These are phyloP conservation scores for Catharus ustulatus DNA, from an alignment of 2,797 vertebrate genomes.

Conservation along the genomic window DNA sequence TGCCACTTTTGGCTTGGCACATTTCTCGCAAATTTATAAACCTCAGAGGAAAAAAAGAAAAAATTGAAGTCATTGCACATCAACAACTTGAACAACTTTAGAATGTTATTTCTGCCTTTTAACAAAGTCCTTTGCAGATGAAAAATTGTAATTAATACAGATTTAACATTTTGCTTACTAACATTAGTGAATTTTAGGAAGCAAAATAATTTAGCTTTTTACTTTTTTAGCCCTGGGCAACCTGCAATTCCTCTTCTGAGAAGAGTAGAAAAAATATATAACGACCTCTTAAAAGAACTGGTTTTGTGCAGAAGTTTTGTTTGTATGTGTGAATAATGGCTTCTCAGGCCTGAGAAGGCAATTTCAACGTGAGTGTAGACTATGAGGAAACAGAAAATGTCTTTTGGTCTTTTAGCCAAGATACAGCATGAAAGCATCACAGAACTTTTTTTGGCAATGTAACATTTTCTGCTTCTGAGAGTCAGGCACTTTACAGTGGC, in stretches of 20 bases:
- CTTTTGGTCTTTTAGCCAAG: background rate
- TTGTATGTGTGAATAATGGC: rapidly evolving
- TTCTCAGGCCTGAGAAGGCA: background rate
- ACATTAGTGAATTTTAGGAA: background rate
- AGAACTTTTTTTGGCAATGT: background rate
- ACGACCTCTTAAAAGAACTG: background rate
- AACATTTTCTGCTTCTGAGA: background rate
- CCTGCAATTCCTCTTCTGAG: background rate
- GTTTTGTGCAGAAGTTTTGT: background rate
- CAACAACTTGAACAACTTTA: background rate
- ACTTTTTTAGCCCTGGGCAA: background rate
- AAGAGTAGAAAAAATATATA: background rate
- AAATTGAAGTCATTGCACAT: background rate
- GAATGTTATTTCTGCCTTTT: background rate
- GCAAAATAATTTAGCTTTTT: background rate
- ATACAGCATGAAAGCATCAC: background rate
- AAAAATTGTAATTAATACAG: background rate
- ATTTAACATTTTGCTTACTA: background rate
- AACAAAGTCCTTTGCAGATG: background rate
- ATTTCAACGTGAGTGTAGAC: background rate
- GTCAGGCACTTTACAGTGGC: background rate
- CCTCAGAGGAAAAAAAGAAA: background rate
- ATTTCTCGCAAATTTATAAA: background rate
- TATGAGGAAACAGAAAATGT: background rate
- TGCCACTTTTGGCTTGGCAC: background rate